Base-by-base conservation (phyloP, 2,113 vertebrate species). In the Pipa parva region DNA sequence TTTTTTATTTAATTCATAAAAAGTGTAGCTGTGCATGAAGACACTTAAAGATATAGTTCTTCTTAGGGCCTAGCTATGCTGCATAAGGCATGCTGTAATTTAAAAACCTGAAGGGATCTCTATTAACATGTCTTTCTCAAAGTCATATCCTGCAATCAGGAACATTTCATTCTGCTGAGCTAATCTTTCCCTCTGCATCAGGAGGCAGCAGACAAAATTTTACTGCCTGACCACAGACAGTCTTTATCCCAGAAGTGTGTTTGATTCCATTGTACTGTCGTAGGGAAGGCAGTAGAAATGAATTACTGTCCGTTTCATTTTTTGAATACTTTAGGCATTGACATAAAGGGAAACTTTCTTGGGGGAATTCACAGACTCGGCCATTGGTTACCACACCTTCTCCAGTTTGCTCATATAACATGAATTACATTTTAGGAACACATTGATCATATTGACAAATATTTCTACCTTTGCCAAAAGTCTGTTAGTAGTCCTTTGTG, bases 201-300 rank as follows among this genome's bases (percentile, higher is more conserved):
- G 28, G 22, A 49, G 42, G 63, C 74, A 70, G 48, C 73, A 81
- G 83, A 74, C 58, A 76, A 67, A 59, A 74, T 64, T 79, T 78
- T 73, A 29, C 49, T 80, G 78, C 71, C 56, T 84, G 80, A 83
- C 82, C 85, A 81, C 80, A 81, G 75, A 76, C 87, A 84, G 77
- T 90, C 83, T 83, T 84, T 82, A 80, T 80, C 74, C 81, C 78
- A 27, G 77, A 73, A 79, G 77, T 73, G 62, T 81, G 73, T 78
- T 83, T 80, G 69, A 80, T 75, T 78, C 76, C 71, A 77, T 83
- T 78, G 79, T 85, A 73, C 63, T 77, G 63, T 65, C 73, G 66
- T 65, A 76, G 72, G 21, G 79, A 75, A 78, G 69, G 6, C 68
- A 79, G 57, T 78, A 77, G 77, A 80, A 72, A 68, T 71, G 71